Evolutionary conservation across 1,140 invertebrate genomes (phyloP).

Genomic region (Asobara japonica): DNA sequence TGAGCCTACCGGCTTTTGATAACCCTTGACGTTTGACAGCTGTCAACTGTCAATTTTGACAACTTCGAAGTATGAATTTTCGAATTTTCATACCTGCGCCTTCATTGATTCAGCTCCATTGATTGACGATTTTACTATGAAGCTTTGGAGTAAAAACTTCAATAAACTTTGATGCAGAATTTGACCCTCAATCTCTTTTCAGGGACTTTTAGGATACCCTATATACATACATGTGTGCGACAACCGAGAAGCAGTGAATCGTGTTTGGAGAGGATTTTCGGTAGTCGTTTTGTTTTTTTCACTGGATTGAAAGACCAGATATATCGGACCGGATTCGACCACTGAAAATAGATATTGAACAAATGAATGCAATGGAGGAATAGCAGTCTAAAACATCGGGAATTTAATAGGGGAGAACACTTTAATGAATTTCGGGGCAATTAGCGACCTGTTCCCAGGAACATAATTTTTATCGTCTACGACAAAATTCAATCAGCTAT

Average conservation of each 20-base stretch:
- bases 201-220: no score
- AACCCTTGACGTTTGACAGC: no score
- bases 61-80: no score
- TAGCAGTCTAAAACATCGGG: neutral
- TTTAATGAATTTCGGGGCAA: conserved; percentile 18
- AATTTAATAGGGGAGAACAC: conserved; percentile 31
- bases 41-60: no score
- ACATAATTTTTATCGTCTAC: conserved; percentile 8
- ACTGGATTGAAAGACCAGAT: conserved; percentile 36
- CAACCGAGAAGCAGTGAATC: conserved; percentile 26
- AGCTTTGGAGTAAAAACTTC: no score
- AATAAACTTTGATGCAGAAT: no score
- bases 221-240: conserved; percentile 5
- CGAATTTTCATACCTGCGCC: no score
- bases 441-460: conserved; percentile 1
- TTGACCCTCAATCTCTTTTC: no score
- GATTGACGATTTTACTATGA: no score
- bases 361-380: conserved; percentile 40
- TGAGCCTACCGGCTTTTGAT: no score
- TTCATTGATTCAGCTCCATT: no score
- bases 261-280: conserved; percentile 23
- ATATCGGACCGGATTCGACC: conserved; percentile 42
- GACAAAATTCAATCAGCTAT: no score
- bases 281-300: conserved; percentile 32
- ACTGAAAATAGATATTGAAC: conserved; percentile 46